Percentiles rank a stretch among this genome's conserved stretches.
Evolutionary conservation across 2,888 invertebrate genomes (phyloP).

Genomic region (Drosophila prolongata): DNA sequence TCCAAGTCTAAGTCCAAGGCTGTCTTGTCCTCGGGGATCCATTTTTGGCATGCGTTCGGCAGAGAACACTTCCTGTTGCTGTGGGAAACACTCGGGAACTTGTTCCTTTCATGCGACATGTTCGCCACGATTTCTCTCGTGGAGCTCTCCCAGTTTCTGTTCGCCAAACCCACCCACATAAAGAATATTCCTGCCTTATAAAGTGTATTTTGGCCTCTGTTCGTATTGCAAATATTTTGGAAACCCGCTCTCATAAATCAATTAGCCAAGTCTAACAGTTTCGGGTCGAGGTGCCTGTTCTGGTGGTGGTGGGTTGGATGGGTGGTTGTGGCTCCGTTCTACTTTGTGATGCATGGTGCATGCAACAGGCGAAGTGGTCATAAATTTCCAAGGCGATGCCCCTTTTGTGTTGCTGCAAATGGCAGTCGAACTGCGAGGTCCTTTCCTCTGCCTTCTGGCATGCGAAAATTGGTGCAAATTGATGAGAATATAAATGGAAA

Average conservation of each 20-base stretch:
- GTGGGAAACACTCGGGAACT: conserved; percentile 68
- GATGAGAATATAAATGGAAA: conserved; percentile 41
- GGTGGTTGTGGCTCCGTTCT: conserved; percentile 14
- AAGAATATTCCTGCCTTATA: conserved; percentile 14
- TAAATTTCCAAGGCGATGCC: conserved; percentile 61
- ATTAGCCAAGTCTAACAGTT: conserved; percentile 69
- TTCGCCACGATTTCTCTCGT: conserved; percentile 8
- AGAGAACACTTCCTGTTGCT: conserved; percentile 76
- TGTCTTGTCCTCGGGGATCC: conserved; percentile 73
- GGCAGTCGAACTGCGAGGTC: conserved; percentile 38
- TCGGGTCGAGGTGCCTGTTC: conserved; percentile 17
- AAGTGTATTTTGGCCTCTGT: conserved; percentile 31
- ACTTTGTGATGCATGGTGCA: conserved; percentile 24
- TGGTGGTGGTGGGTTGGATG: conserved; percentile 6
- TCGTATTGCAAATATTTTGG: conserved; percentile 48
- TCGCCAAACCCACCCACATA: conserved; percentile 56
- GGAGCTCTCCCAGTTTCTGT: conserved; percentile 33
- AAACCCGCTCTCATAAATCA: conserved; percentile 63
- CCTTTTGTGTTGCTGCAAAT: conserved; percentile 68
- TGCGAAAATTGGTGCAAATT: conserved; percentile 35
- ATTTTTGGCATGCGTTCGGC: conserved; percentile 76
- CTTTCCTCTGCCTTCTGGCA: conserved; percentile 22
- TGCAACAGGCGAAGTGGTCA: conserved; percentile 52
- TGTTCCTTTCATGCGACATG: conserved; percentile 53
- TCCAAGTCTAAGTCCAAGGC: conserved; percentile 38